Evolutionary conservation across 2,888 invertebrate genomes (phyloP).

Genomic region (Frankliniella intonsa): DNA sequence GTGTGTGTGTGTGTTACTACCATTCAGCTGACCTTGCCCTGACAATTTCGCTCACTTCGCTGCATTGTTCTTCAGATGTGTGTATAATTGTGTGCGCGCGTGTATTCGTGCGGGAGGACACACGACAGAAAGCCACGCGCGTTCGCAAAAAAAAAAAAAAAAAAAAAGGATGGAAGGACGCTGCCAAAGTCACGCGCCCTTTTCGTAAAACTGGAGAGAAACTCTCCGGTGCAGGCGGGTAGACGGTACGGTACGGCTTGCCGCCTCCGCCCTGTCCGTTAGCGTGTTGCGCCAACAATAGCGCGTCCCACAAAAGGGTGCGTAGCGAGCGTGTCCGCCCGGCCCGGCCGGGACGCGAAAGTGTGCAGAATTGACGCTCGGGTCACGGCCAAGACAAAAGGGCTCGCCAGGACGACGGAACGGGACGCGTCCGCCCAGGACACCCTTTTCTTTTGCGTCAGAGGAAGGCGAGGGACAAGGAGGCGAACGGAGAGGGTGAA

Average conservation of each 20-base stretch:
- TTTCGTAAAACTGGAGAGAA: not conserved
- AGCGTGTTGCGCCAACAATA: too few relatives aligned
- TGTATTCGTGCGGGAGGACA: too few relatives aligned
- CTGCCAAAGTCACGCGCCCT: not conserved
- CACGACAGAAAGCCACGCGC: not conserved
- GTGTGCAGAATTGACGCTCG: not conserved
- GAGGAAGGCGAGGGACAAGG: not conserved
- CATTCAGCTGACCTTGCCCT: too few relatives aligned
- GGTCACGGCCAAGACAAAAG: not conserved
- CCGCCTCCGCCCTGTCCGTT: too few relatives aligned
- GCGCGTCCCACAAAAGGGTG: not conserved
- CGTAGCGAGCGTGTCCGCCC: not conserved
- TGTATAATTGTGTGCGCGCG: too few relatives aligned
- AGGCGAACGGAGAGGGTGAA: not conserved
- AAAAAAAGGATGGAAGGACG: not conserved
- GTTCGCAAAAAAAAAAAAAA: not conserved
- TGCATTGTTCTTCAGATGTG: too few relatives aligned
- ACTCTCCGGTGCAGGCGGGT: not conserved
- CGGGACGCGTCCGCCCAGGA: not conserved
- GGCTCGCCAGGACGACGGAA: not conserved
- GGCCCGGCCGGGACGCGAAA: not conserved
- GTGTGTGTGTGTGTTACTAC: not conserved
- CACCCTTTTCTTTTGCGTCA: conserved; percentile 13
- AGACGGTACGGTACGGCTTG: not conserved
- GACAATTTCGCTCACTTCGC: too few relatives aligned